Conservation (phyloP, 2,797 vertebrate species). For the Morelia viridis region DNA sequence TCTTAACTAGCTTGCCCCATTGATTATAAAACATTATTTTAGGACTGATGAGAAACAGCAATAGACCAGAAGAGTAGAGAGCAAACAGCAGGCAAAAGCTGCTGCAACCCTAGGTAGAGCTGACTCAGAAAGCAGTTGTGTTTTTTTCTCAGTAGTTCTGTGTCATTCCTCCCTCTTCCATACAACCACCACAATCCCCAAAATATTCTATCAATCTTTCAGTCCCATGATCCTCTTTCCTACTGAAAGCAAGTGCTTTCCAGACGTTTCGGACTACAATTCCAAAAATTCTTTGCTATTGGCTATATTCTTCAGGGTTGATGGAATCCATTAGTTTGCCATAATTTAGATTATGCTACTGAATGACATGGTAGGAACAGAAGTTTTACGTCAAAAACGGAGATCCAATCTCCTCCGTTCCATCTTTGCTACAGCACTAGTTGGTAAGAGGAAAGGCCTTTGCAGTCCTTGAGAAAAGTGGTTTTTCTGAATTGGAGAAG, state of each 20-base stretch:
- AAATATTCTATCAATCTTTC: neutral
- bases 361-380: neutral
- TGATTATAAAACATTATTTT: neutral
- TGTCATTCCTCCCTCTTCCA: neutral
- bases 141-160: neutral
- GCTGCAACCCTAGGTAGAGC: neutral
- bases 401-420: neutral
- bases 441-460: neutral
- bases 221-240: neutral
- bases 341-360: neutral
- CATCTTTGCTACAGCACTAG: neutral
- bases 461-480: neutral
- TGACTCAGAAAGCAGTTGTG: neutral
- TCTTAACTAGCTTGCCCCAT: neutral
- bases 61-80: neutral
- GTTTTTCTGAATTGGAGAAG: neutral
- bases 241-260: neutral
- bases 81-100: neutral
- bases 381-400: neutral
- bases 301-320: neutral
- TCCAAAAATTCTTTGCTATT: neutral
- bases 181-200: neutral
- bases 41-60: neutral
- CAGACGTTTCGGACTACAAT: neutral
- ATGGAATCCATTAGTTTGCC: neutral